phyloP scores from a whole-genome alignment of 2,888 invertebrate species.

The Lycia hirtaria region DNA sequence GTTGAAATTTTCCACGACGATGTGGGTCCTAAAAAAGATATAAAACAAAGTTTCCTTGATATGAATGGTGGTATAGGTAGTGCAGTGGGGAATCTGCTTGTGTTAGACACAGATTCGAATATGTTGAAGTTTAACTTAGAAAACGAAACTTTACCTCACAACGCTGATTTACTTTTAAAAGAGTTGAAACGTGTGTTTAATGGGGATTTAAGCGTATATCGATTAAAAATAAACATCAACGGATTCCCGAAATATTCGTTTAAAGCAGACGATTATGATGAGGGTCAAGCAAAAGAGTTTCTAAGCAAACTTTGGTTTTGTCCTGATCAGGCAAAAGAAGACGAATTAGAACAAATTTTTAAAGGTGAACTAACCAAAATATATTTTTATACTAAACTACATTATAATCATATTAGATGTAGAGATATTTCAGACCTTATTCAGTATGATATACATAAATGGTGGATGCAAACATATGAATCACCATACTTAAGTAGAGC shows the following conservation, averaged over 20 bases:
- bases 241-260: constrained; percentile 27
- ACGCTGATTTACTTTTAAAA: no score
- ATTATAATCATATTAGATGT: background rate
- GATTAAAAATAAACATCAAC: background rate
- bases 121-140: no score
- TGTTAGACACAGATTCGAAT: no score
- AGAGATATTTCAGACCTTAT: constrained; percentile 39
- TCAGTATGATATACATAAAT: constrained; percentile 20
- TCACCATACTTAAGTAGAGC: constrained; percentile 49
- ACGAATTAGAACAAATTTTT: constrained; percentile 42
- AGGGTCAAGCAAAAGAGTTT: constrained; percentile 47
- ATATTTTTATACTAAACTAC: background rate
- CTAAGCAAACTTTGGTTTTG: constrained; percentile 55
- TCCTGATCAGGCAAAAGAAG: constrained; percentile 54
- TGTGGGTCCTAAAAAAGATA: no score
- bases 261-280: constrained; percentile 46
- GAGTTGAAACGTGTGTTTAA: no score
- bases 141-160: no score
- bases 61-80: no score
- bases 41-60: no score
- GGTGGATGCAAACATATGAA: constrained; percentile 18
- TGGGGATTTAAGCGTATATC: constrained; percentile 3
- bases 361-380: background rate
- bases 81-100: no score
- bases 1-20: no score